Percentiles rank a stretch among this genome's conserved stretches.
These are phyloP conservation scores for Chironomus tentans DNA, from an alignment of 2,888 invertebrate genomes.

Conservation along the genomic window DNA sequence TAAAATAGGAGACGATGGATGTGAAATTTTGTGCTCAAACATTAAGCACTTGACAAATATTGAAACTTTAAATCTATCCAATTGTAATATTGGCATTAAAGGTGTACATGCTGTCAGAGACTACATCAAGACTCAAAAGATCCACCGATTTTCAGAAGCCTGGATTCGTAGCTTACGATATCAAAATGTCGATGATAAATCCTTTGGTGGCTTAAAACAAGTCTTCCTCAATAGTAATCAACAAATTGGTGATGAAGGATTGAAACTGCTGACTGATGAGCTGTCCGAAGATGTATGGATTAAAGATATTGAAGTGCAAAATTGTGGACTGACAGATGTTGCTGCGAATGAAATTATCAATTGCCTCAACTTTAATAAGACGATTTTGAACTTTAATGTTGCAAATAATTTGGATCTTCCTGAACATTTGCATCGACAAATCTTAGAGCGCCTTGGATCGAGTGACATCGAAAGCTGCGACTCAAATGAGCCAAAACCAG, in stretches of 20 bases:
- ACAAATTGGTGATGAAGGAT: slow-evolving; percentile 55
- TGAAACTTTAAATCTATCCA: slow-evolving; percentile 56
- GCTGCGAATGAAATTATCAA: slow-evolving; percentile 50
- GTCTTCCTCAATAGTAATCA: slow-evolving; percentile 62
- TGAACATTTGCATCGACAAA: slow-evolving; percentile 43
- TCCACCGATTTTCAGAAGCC: slow-evolving; percentile 65
- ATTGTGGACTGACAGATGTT: slow-evolving; percentile 60
- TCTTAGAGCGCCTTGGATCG: slow-evolving; percentile 44
- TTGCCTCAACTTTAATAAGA: slow-evolving; percentile 53
- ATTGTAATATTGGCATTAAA: slow-evolving; percentile 54
- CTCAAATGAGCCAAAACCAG: slow-evolving; percentile 30
- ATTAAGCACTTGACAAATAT: slow-evolving; percentile 59
- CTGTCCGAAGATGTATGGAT: slow-evolving; percentile 73
- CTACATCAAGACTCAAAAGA: slow-evolving; percentile 59
- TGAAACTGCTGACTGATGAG: slow-evolving; percentile 52
- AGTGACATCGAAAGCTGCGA: slow-evolving; percentile 33
- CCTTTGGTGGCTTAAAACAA: slow-evolving; percentile 62
- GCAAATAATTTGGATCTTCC: slow-evolving; percentile 51
- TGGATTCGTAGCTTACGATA: slow-evolving; percentile 77
- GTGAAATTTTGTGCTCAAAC: slow-evolving; percentile 58
- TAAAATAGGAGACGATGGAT: slow-evolving; percentile 61
- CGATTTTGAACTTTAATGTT: slow-evolving; percentile 59
- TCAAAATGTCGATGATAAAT: slow-evolving; percentile 59
- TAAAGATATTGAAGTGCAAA: slow-evolving; percentile 67
- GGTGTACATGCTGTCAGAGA: slow-evolving; percentile 58